Percentiles rank a stretch among this genome's conserved stretches.
Conservation (phyloP, 2,797 vertebrate genomes). For the Anguilla megastoma region DNA sequence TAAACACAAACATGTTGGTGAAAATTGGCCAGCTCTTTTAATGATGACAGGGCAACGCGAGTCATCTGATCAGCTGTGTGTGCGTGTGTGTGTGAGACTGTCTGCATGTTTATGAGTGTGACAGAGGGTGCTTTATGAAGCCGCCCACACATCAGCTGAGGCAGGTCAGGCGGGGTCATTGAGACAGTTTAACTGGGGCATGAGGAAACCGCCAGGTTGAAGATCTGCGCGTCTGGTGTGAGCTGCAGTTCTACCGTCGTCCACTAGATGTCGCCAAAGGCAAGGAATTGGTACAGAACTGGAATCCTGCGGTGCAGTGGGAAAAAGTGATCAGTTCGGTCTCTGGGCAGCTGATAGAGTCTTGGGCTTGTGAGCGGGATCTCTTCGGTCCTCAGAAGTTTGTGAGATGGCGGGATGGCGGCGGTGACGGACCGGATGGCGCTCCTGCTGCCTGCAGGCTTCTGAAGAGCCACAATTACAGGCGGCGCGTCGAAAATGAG, state of each 20-base stretch:
- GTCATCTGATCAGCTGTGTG: neutral
- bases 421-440: constrained; percentile 9
- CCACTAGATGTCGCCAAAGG: constrained; percentile 57
- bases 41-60: no score
- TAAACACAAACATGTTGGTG: no score
- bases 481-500: constrained; percentile 25
- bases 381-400: constrained; percentile 6
- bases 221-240: neutral
- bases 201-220: neutral
- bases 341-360: constrained; percentile 13
- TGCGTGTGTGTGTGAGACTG: neutral
- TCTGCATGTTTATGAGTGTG: no score
- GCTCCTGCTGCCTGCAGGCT: neutral
- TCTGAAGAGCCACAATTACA: constrained; percentile 35
- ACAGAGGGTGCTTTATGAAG: no score
- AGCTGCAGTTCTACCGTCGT: constrained; percentile 15
- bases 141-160: no score
- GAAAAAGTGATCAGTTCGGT: constrained; percentile 13
- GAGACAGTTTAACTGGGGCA: neutral
- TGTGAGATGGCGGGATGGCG: constrained; percentile 18
- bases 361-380: neutral
- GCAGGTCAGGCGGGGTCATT: neutral
- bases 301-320: neutral
- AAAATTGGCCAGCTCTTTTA: no score
- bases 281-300: constrained; percentile 29